A percentile compares a stretch with the other conserved stretches of the same genome.
Conservation (phyloP, 2,888 invertebrate species). For the Ischnura elegans region DNA sequence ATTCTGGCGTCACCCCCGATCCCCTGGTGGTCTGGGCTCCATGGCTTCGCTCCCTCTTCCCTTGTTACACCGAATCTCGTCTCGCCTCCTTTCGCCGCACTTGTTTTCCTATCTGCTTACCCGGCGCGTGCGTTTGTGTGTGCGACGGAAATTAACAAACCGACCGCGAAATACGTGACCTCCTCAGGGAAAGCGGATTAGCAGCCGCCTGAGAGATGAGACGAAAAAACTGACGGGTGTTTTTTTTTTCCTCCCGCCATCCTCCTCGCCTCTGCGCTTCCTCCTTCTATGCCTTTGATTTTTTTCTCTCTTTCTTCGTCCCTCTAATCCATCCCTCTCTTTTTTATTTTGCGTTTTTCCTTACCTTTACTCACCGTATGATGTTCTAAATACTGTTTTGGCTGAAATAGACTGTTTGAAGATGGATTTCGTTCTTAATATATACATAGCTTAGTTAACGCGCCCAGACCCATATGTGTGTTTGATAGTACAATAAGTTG, state of each 20-base stretch:
- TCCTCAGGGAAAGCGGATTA: slow-evolving; percentile 55
- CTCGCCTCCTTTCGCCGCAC: neutral
- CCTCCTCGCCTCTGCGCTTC: neutral
- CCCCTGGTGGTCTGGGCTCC: no score
- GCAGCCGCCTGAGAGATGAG: neutral
- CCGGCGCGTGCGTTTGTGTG: neutral
- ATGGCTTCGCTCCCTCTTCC: neutral
- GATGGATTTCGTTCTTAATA: no score
- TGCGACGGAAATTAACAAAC: slow-evolving; percentile 43
- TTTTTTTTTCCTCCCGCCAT: neutral
- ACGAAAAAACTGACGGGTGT: neutral
- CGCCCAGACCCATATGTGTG: no score
- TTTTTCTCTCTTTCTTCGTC: no score
- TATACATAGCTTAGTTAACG: no score
- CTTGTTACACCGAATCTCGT: neutral
- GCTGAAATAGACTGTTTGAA: no score
- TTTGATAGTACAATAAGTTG: no score
- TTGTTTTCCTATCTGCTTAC: neutral
- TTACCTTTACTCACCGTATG: no score
- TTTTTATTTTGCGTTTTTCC: no score
- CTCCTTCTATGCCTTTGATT: neutral
- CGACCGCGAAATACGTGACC: slow-evolving; percentile 56
- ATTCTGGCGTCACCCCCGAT: no score
- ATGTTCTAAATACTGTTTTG: no score
- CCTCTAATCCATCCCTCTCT: no score